Evolutionary conservation across 2,113 vertebrate genomes (phyloP).

Genomic region (Tyrannus savana): DNA sequence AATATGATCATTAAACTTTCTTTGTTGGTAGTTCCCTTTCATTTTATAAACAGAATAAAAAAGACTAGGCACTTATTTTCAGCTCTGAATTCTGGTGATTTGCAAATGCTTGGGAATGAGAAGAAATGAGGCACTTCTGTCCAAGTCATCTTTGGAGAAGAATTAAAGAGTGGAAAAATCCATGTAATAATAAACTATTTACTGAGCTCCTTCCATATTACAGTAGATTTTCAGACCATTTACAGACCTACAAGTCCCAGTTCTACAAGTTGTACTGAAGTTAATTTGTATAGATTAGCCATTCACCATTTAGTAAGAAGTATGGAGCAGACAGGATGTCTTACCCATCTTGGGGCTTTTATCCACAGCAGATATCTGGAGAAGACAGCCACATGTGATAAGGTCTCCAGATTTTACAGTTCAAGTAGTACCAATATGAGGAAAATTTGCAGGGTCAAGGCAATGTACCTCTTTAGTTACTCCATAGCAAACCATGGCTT

Average conservation of each 20-base stretch:
- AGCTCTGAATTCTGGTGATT: background rate
- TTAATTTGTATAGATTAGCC: background rate
- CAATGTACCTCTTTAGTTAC: background rate
- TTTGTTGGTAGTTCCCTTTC: background rate
- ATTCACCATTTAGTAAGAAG: background rate
- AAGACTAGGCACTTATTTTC: background rate
- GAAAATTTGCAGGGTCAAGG: background rate
- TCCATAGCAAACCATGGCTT: background rate
- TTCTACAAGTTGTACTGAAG: background rate
- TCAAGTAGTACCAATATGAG: rapidly evolving
- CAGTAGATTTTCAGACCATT: background rate
- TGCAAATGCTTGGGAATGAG: background rate
- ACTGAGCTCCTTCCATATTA: background rate
- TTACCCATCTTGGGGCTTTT: background rate
- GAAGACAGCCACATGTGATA: background rate
- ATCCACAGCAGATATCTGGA: background rate
- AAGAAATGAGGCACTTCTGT: background rate
- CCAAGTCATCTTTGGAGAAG: background rate
- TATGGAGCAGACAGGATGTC: background rate
- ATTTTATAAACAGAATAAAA: background rate
- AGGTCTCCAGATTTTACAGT: background rate
- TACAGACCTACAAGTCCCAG: background rate
- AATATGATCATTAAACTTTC: background rate
- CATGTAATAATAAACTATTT: background rate
- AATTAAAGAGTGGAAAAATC: background rate